Conservation (phyloP, 2,113 vertebrate genomes). For the Cynocephalus volans region DNA sequence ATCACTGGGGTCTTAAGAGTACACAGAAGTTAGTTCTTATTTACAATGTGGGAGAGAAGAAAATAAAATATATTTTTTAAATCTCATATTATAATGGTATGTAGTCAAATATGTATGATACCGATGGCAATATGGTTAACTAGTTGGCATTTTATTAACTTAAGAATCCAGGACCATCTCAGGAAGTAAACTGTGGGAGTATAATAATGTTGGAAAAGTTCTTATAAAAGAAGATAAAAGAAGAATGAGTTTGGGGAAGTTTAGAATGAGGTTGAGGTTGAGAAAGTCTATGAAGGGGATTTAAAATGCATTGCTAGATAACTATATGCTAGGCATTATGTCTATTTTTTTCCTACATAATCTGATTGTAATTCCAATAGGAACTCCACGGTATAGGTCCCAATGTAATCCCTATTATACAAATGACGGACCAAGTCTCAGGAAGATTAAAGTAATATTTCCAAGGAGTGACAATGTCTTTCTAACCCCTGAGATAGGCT, state of each 20-base stretch:
- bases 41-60: neutral
- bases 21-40: conserved; percentile 3
- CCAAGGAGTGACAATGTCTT: neutral
- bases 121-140: neutral
- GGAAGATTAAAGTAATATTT: conserved; percentile 26
- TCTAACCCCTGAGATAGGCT: neutral
- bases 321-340: neutral
- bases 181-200: neutral
- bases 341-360: neutral
- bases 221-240: neutral
- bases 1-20: neutral
- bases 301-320: neutral
- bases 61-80: neutral
- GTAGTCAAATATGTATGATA: neutral
- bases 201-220: neutral
- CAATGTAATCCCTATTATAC: neutral
- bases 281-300: neutral
- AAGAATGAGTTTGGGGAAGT: neutral
- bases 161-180: neutral
- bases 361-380: conserved; percentile 24
- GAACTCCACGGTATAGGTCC: neutral
- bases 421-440: neutral
- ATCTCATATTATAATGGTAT: neutral
- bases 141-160: neutral
- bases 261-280: neutral